Evolutionary conservation across 2,888 invertebrate genomes (phyloP), one percentile per base, ranked within the genome.

Genomic region (Melinopterus prodromus): DNA sequence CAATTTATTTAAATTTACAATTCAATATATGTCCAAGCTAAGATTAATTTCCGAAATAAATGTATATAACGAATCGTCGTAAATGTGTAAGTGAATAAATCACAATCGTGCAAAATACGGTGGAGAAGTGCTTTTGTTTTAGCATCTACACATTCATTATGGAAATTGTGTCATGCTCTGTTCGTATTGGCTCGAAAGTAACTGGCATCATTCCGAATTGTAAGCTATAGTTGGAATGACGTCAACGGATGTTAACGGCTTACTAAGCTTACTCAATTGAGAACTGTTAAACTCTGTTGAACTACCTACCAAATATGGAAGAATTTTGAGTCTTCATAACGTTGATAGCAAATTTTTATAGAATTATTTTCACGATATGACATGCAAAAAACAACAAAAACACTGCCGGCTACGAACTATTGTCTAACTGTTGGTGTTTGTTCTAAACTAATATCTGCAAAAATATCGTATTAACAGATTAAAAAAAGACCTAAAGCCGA

Each of bases 131-230:
- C 53, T 53, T 53, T 53, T 53, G 53, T 53, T 53, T 53, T 53
- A 53, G 53, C 53, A 53, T 53, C 53, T 53, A 53, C 53, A 53
- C 53, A 53, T 53, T 53, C 53, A 53, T 53, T 53, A 53, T 53
- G 53, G 53, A 53, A 53, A 53, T 2, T 53, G 53, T 53, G 53
- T 53, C 53, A 53, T 53, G 53, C 53, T 12, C 53, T 53, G 53
- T 53, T 53, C 53, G 5, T 53, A 53, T 53, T 53, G 53, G 53
- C 53, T 53, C 53, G 53, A 53, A 53, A 53, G 53, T 53, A 53
- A 53, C 53, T 53, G 53, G 53, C 53, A 53, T 53, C 7, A 53
- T 53, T 53, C 53, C 53, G 53, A 53, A 53, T 53, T 53, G 53
- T 53, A 53, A 53, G 53, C 53, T 53, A 53, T 53, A 53, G 53